Evolutionary conservation across 2,888 invertebrate species (phyloP).

Genomic region (Taenaris catops): DNA sequence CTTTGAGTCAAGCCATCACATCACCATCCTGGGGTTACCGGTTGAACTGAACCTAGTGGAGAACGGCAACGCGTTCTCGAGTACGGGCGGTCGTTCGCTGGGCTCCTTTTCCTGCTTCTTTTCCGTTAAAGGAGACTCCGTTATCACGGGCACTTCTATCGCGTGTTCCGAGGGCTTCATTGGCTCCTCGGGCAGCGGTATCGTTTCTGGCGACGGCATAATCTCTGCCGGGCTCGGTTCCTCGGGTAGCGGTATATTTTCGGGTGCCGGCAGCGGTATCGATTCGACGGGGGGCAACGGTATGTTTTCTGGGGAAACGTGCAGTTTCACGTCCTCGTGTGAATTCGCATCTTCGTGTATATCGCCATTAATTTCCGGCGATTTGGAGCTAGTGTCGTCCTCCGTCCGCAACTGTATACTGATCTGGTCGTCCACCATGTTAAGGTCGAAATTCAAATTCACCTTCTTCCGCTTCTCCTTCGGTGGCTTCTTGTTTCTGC

Average conservation of each 20-base stretch:
- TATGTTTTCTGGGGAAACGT: slow-evolving; percentile 61
- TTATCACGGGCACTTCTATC: slow-evolving; percentile 28
- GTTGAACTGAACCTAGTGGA: slow-evolving; percentile 60
- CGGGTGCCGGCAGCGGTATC: slow-evolving; percentile 64
- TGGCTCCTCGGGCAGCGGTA: slow-evolving; percentile 61
- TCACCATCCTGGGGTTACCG: too few relatives aligned
- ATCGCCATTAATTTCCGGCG: slow-evolving; percentile 57
- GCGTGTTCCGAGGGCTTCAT: slow-evolving; percentile 41
- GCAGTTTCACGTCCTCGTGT: slow-evolving; percentile 44
- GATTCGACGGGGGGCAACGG: slow-evolving; percentile 64
- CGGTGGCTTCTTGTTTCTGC: slow-evolving; percentile 78
- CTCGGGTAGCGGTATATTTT: slow-evolving; percentile 59
- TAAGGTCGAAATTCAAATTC: slow-evolving; percentile 74
- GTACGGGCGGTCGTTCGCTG: slow-evolving; percentile 44
- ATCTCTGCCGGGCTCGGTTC: slow-evolving; percentile 50
- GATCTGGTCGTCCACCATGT: slow-evolving; percentile 74
- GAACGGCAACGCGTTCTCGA: slow-evolving; percentile 50
- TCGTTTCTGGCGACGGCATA: slow-evolving; percentile 53
- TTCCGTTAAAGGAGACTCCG: slow-evolving; percentile 24
- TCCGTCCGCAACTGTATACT: slow-evolving; percentile 69
- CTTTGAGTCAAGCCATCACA: too few relatives aligned
- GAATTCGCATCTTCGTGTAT: slow-evolving; percentile 49
- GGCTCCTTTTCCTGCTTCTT: slow-evolving; percentile 28
- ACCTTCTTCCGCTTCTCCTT: slow-evolving; percentile 76
- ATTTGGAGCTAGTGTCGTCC: slow-evolving; percentile 38